Evolutionary conservation across 2,113 vertebrate genomes (phyloP), one percentile per base, ranked within the genome.

Genomic region (Rhinogobius similis): DNA sequence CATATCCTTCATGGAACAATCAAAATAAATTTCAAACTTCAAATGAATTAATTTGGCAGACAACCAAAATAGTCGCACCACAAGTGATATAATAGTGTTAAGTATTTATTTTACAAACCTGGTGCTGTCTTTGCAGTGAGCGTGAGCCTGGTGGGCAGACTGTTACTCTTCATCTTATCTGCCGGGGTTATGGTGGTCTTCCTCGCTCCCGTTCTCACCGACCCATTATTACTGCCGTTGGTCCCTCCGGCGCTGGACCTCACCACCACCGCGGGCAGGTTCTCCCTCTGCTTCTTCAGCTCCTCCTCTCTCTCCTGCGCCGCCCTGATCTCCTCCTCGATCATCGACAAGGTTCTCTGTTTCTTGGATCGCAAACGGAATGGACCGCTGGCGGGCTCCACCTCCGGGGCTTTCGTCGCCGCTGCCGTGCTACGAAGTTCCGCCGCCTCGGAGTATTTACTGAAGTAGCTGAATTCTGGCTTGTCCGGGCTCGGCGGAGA

Each of bases 291-390:
- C 73, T 93, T 94, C 87, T 98, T 97, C 73, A 99, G 90, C 82
- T 99, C 97, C 70, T 98, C 96, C 73, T 99, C 98, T n/a, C 98
- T 91, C 53, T 99, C 94, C 89, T 99, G 96, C 66, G 98, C 96
- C 1, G 96, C 97, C 70, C 98, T 94, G 87, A 99, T 99, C 91
- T 99, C 98, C 86, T 98, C 97, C 76, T 99, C 98, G 0, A 99
- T 99, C 97, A 99, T 98, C 0, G 97, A 99, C 80, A 98, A 89
- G 70, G 98, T 99, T 76, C 93, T 87, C 88, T 99, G 97, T 88
- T 98, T 98, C 84, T 94, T 95, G 0, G 97, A 98, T 68, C 98
- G 94, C 75, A 99, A 90, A 84, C 94, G 97, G 91, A 98, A 99
- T 1, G 97, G 98, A 0, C 97, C 98, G 1, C 86, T 86, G 23